Conservation (phyloP, 2,888 invertebrate species). For the Yponomeuta cagnagella region DNA sequence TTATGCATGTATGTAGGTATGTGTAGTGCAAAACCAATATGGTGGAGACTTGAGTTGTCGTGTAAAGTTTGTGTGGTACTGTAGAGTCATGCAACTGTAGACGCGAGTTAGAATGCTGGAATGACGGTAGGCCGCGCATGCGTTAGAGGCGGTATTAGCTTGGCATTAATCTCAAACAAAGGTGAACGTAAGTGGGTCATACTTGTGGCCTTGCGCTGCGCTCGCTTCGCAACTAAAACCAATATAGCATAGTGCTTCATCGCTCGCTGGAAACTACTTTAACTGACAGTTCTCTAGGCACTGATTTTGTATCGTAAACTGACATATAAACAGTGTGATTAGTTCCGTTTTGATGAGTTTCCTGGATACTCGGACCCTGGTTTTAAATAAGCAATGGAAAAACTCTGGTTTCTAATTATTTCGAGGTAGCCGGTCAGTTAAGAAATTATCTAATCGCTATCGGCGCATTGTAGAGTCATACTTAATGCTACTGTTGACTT, state of each 20-base stretch:
- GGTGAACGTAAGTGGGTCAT: slow-evolving; percentile 67
- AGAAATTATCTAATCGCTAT: neutral
- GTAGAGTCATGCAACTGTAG: neutral
- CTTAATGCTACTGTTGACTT: neutral
- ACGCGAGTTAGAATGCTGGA: slow-evolving; percentile 6
- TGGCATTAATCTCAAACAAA: slow-evolving; percentile 49
- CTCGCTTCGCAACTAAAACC: slow-evolving; percentile 28
- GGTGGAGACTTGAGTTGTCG: neutral
- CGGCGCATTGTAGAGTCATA: neutral
- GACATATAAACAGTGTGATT: neutral
- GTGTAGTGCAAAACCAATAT: neutral
- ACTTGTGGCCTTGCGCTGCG: slow-evolving; percentile 47
- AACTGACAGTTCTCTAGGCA: neutral
- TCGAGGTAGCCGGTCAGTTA: neutral
- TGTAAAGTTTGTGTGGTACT: neutral
- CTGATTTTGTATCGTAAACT: neutral
- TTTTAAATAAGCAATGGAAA: no score
- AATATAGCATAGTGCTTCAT: slow-evolving; percentile 17
- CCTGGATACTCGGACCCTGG: neutral
- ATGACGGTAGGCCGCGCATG: neutral
- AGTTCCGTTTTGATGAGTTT: neutral
- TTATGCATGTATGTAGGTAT: no score
- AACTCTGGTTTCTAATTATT: neutral
- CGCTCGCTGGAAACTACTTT: slow-evolving; percentile 4
- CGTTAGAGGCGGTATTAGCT: slow-evolving; percentile 41